These are phyloP conservation scores for Felis catus DNA, from an alignment of 2,113 vertebrate species.

Conservation along the genomic window DNA sequence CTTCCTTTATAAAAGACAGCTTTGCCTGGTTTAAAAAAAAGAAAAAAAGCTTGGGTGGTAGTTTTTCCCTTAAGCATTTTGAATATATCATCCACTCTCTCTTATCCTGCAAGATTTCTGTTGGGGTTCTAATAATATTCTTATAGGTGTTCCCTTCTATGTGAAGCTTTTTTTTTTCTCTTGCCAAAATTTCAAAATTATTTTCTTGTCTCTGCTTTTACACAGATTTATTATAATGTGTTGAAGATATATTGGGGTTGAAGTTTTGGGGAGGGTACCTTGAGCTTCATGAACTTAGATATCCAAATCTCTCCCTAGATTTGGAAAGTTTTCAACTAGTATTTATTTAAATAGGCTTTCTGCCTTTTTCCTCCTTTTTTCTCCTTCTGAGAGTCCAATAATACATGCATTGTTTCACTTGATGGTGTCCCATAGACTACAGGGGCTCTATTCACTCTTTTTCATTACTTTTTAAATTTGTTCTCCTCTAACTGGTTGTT, in stretches of 20 bases:
- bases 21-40: background rate
- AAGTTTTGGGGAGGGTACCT: background rate
- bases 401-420: background rate
- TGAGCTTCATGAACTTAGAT: background rate
- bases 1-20: background rate
- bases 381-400: background rate
- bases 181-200: background rate
- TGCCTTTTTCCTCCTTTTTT: background rate
- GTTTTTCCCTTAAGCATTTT: background rate
- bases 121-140: background rate
- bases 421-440: background rate
- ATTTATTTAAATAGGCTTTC: background rate
- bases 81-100: background rate
- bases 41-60: background rate
- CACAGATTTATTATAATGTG: background rate
- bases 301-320: background rate
- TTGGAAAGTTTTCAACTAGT: background rate
- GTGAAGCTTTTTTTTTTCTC: background rate
- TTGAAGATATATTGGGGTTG: too few relatives aligned
- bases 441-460: background rate
- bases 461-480: background rate
- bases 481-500: background rate
- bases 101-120: background rate
- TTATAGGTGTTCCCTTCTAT: background rate
- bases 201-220: background rate